phyloP scores from a whole-genome alignment of 2,113 vertebrate genomes.

The Furnarius figulus region DNA sequence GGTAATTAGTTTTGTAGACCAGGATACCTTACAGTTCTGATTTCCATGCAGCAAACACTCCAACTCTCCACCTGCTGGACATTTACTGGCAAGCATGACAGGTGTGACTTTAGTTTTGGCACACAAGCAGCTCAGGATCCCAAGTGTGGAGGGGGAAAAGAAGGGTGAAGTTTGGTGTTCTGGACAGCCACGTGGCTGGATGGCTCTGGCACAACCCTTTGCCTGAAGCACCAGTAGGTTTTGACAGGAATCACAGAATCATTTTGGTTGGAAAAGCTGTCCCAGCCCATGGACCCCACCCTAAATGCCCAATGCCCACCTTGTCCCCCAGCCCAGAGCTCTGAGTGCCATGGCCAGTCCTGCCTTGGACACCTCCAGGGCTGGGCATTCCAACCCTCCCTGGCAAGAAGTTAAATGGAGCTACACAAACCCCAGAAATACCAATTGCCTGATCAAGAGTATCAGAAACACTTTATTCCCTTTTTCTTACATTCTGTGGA shows the following conservation, averaged over 20 bases:
- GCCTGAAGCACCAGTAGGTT: not conserved
- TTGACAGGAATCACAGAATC: not conserved
- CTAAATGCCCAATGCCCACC: not conserved
- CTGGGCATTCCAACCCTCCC: not conserved
- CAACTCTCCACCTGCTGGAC: not conserved
- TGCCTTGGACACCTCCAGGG: not conserved
- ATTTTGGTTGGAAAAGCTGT: not conserved
- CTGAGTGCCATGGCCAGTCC: not conserved
- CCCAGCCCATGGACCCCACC: too few relatives aligned
- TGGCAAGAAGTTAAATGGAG: not conserved
- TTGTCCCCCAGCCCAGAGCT: not conserved
- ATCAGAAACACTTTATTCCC: not conserved
- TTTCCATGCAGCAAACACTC: not conserved
- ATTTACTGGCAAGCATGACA: not conserved
- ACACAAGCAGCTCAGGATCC: not conserved
- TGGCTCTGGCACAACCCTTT: not conserved
- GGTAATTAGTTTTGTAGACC: not conserved
- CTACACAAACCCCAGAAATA: not conserved
- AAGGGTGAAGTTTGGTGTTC: not conserved
- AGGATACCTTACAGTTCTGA: not conserved
- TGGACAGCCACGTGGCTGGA: not conserved
- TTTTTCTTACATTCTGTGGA: not conserved
- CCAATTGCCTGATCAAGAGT: not conserved
- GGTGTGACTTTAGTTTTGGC: not conserved
- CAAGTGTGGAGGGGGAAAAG: not conserved